Evolutionary conservation across 2,888 invertebrate genomes (phyloP), one percentile per base, ranked within the genome.

Genomic region (Osedax fenrisi): DNA sequence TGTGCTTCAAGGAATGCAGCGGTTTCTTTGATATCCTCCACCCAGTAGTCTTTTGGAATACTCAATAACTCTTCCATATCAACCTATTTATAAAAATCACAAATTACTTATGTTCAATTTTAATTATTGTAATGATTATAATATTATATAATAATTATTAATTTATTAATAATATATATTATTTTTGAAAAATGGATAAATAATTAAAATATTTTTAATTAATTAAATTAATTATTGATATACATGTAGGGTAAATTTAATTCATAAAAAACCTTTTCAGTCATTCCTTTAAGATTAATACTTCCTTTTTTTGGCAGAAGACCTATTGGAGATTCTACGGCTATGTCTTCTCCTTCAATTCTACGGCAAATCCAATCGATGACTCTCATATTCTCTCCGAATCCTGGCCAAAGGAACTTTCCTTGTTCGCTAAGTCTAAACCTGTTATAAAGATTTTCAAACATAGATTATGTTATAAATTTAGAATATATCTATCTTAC

Each of bases 11-110:
- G 91, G 86, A 95, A 97, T 81, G 89, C 89, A 80, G 89, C 89
- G 75, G 94, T 90, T 17, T 90, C 90, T 75, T 88, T 85, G 75
- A 77, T 80, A 79, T 96, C 96, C 81, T 91, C 88, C 62, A 87
- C 84, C 95, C 95, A 96, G 86, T 95, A 97, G 73, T 90, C 89
- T 82, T 90, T 91, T 3, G 93, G 92, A 75, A 95, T 85, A 77
- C 89, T 88, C 86, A 95, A 94, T 17, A 96, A 86, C 81, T 91
- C 89, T 17, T 90, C 86, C 84, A 89, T 85, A 82, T 73, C 70
- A 26, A 68, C 26, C 26, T 41, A 41, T n/a, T n/a, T n/a, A n/a
- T n/a, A n/a, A n/a, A n/a, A n/a, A n/a, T n/a, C n/a, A n/a, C n/a
- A n/a, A n/a, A n/a, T n/a, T n/a, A n/a, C n/a, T n/a, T n/a, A n/a